Conservation (phyloP, 2,888 invertebrate genomes). For the Nudaria mundana region DNA sequence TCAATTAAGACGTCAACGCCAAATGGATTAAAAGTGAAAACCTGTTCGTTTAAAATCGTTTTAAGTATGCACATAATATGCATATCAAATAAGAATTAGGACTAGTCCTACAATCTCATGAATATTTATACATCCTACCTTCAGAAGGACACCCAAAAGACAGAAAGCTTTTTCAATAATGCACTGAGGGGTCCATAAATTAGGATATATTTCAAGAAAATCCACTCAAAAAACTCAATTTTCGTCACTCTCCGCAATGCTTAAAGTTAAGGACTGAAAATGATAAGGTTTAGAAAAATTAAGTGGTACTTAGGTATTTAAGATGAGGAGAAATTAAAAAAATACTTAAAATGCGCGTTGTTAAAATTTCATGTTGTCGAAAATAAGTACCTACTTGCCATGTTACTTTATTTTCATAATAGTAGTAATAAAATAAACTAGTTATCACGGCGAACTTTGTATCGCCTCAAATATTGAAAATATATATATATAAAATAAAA, state of each 20-base stretch:
- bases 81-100: conserved; percentile 24
- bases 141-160: conserved; percentile 21
- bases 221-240: conserved; percentile 54
- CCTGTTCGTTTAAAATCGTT: neutral
- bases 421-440: too few relatives aligned
- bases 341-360: too few relatives aligned
- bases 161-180: conserved; percentile 52
- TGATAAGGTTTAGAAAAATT: too few relatives aligned
- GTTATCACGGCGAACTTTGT: too few relatives aligned
- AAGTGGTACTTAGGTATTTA: too few relatives aligned
- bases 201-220: conserved; percentile 39
- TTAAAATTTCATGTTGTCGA: too few relatives aligned
- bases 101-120: conserved; percentile 12
- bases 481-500: too few relatives aligned
- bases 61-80: conserved; percentile 11
- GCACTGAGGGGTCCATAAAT: conserved; percentile 61
- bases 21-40: neutral
- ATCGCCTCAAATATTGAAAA: too few relatives aligned
- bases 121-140: conserved; percentile 20
- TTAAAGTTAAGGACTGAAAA: conserved; percentile 34
- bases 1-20: neutral
- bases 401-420: too few relatives aligned
- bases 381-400: too few relatives aligned
- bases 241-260: conserved; percentile 40
- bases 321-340: too few relatives aligned